phyloP scores from a whole-genome alignment of 2,113 vertebrate species.

The Oriolus oriolus region DNA sequence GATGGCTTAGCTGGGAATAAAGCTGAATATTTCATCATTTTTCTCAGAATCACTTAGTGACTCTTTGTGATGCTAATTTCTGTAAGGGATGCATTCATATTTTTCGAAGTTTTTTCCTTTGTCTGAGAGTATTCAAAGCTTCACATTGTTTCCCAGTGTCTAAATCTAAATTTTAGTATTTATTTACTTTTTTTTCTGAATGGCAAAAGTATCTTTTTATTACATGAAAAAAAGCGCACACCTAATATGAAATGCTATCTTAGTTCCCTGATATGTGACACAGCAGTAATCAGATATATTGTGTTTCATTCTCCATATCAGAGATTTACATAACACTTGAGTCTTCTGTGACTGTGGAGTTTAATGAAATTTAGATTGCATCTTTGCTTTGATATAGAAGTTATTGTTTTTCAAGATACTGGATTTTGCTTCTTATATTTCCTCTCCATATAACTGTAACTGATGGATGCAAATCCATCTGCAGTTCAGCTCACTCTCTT shows the following conservation, averaged over 20 bases:
- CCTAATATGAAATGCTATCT: neutral
- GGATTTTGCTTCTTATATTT: neutral
- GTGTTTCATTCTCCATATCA: neutral
- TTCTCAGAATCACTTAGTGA: neutral
- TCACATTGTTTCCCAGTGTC: neutral
- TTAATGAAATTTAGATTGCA: constrained; percentile 16
- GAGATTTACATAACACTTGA: neutral
- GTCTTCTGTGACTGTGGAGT: neutral
- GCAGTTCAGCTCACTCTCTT: neutral
- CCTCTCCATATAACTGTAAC: neutral
- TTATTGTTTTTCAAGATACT: neutral
- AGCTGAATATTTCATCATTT: neutral
- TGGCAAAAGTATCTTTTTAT: neutral
- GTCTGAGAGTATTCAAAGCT: neutral
- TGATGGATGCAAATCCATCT: constrained; percentile 5
- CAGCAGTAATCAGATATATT: neutral
- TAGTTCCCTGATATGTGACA: neutral
- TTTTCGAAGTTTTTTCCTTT: neutral
- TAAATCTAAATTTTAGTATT: neutral
- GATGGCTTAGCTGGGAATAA: neutral
- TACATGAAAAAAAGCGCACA: neutral
- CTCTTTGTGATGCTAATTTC: neutral
- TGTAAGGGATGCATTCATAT: neutral
- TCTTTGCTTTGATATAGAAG: constrained; percentile 8
- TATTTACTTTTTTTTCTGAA: neutral